Percentiles rank a stretch among this genome's conserved stretches.
These are phyloP conservation scores for Netelia virgata DNA, from an alignment of 2,888 invertebrate genomes.

Conservation along the genomic window DNA sequence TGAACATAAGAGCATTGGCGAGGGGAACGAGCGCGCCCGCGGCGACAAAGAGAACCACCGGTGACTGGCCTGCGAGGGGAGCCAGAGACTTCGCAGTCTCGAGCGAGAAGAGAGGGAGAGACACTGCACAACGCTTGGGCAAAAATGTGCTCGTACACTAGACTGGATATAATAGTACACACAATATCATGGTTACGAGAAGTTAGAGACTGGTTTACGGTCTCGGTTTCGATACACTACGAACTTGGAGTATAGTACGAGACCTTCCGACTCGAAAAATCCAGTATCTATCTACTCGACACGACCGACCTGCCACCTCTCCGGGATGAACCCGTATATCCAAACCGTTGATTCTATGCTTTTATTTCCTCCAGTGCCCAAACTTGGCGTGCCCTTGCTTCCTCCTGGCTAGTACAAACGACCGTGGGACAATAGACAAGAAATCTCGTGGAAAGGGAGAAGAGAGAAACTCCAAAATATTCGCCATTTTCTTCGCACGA, in stretches of 20 bases:
- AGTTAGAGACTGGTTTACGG: neutral
- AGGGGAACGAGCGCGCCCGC: slow-evolving; percentile 37
- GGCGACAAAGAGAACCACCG: slow-evolving; percentile 50
- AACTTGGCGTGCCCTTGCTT: too few species aligned
- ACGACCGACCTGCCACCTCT: neutral
- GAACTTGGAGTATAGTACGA: too few species aligned
- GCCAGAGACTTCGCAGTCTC: slow-evolving; percentile 24
- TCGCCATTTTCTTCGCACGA: neutral
- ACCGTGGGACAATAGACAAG: too few species aligned
- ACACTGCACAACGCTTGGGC: slow-evolving; percentile 16
- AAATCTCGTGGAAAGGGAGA: too few species aligned
- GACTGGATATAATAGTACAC: neutral
- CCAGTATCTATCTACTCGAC: neutral
- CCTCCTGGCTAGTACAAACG: too few species aligned
- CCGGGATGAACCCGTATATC: slow-evolving; percentile 9
- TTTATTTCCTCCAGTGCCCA: neutral
- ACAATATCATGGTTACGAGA: neutral
- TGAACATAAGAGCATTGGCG: slow-evolving; percentile 25
- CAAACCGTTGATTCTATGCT: slow-evolving; percentile 13
- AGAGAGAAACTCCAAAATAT: neutral
- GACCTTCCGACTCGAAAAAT: slow-evolving; percentile 45
- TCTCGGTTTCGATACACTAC: slow-evolving; percentile 29
- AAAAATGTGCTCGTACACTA: slow-evolving; percentile 11
- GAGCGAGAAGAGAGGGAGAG: neutral
- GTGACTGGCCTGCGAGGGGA: slow-evolving; percentile 44